phyloP scores from a whole-genome alignment of 1,140 invertebrate species.

The Drosophila murphyi region DNA sequence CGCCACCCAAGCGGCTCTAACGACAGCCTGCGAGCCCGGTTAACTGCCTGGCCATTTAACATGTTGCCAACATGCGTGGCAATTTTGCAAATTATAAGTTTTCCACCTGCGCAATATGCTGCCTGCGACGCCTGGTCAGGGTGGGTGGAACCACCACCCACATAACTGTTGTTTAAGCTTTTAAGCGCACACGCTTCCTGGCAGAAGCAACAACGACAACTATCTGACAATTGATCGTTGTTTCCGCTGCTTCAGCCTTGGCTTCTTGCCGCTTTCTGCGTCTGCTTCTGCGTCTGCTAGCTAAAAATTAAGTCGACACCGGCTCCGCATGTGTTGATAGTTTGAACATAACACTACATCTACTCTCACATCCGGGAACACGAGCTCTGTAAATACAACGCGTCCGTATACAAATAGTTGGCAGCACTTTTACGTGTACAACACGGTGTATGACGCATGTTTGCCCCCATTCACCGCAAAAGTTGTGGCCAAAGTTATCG shows the following conservation, averaged over 20 bases:
- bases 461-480: constrained; percentile 4
- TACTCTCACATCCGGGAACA: constrained; percentile 17
- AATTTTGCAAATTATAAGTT: constrained; percentile 82
- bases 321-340: constrained; percentile 15
- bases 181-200: constrained; percentile 74
- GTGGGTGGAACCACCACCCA: constrained; percentile 6
- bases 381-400: constrained; percentile 22
- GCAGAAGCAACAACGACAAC: constrained; percentile 48
- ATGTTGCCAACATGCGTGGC: constrained; percentile 75
- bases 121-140: constrained; percentile 16
- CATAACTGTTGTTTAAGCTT: constrained; percentile 66
- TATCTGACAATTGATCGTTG: constrained; percentile 78
- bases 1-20: constrained; percentile 48
- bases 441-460: constrained; percentile 44
- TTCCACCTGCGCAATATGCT: constrained; percentile 78
- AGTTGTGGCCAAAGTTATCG: constrained; percentile 18
- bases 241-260: constrained; percentile 52
- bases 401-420: constrained; percentile 43
- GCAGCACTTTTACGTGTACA: constrained; percentile 35
- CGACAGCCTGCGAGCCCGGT: constrained; percentile 27
- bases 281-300: background rate
- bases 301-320: constrained; percentile 76
- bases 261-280: constrained; percentile 27
- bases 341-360: constrained; percentile 12
- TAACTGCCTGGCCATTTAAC: constrained; percentile 74